Base-by-base conservation (phyloP, 2,797 vertebrate genomes). In the Takifugu rubripes region DNA sequence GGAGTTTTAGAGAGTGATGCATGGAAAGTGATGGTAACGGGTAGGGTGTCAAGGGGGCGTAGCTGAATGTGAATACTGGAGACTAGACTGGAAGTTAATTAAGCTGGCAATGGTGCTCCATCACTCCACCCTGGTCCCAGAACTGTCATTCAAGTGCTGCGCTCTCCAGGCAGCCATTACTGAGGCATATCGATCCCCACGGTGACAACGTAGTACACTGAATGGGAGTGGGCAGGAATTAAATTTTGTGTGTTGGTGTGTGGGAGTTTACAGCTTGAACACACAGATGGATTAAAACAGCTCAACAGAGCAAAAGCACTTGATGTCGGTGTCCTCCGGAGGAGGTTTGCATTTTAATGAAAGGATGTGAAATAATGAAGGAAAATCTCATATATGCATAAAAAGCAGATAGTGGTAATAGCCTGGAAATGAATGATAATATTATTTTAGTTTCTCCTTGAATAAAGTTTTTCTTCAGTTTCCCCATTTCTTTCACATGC, bases 61-160 rank as follows among this genome's bases (percentile, higher is more conserved):
- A 54, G 78, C 66, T 67, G 74, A 61, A 70, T 68, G 60, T 66
- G 78, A 85, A 84, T 78, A 60, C 80, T 75, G 75, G 73, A 70
- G 80, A 82, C 77, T 83, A 53, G 61, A 77, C 83, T 87, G 64
- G 71, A 86, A 86, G 86, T 88, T 88, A 90, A 90, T 91, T 90
- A 90, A 85, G 77, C 78, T 45, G 59, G 77, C 79, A 75, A 58
- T 52, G 57, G 73, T 10, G 66, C 77, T 83, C 81, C 77, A 86
- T 90, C 88, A 85, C 74, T 89, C 82, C 85, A 64, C 67, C 59
- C 1, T 29, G 25, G 70, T 61, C 78, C 74, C 76, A 64, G 59
- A 79, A 75, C 78, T 84, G 87, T 83, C 87, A 88, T 78, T 89
- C 81, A 89, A 66, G 74, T 11, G 59, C 64, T 25, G 56, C 55